Percentiles rank a stretch among this genome's conserved stretches.
Evolutionary conservation across 1,140 invertebrate species (phyloP).

Genomic region (Thaumetopoea pityocampa): DNA sequence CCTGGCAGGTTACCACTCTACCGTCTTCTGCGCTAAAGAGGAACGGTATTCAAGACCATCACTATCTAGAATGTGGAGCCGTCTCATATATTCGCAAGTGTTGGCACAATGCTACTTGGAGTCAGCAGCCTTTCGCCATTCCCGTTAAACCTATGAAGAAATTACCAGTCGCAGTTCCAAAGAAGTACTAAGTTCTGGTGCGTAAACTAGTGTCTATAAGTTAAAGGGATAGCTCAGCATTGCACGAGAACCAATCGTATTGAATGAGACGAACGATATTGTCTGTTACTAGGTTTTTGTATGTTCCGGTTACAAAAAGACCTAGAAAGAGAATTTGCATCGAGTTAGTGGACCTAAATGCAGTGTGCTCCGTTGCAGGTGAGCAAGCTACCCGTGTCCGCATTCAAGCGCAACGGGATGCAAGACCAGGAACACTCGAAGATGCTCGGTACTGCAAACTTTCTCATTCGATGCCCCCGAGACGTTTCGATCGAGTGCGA

Average conservation of each 20-base stretch:
- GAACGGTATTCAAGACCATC: constrained; percentile 63
- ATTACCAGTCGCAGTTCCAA: constrained; percentile 34
- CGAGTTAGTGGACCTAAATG: constrained; percentile 24
- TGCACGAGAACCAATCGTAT: background rate
- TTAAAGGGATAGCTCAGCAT: background rate
- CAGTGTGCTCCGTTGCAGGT: constrained; percentile 60
- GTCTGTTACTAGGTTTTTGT: background rate
- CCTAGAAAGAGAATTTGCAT: constrained; percentile 10
- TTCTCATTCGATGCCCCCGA: constrained; percentile 43
- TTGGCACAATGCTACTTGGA: constrained; percentile 42
- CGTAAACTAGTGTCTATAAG: constrained; percentile 26
- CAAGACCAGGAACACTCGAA: constrained; percentile 63
- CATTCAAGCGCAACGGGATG: constrained; percentile 66
- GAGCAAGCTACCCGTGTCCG: constrained; percentile 48
- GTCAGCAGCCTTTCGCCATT: constrained; percentile 40
- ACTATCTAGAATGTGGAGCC: constrained; percentile 51
- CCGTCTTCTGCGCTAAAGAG: constrained; percentile 57
- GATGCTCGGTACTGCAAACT: constrained; percentile 51
- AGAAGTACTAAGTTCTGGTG: constrained; percentile 38
- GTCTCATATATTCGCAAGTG: constrained; percentile 55
- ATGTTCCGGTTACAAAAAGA: constrained; percentile 1
- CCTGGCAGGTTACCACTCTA: constrained; percentile 49
- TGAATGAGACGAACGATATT: constrained; percentile 1
- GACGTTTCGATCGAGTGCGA: constrained; percentile 53
- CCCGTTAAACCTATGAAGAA: constrained; percentile 56